Evolutionary conservation across 2,797 vertebrate genomes (phyloP).

Genomic region (Smutsia gigantea): DNA sequence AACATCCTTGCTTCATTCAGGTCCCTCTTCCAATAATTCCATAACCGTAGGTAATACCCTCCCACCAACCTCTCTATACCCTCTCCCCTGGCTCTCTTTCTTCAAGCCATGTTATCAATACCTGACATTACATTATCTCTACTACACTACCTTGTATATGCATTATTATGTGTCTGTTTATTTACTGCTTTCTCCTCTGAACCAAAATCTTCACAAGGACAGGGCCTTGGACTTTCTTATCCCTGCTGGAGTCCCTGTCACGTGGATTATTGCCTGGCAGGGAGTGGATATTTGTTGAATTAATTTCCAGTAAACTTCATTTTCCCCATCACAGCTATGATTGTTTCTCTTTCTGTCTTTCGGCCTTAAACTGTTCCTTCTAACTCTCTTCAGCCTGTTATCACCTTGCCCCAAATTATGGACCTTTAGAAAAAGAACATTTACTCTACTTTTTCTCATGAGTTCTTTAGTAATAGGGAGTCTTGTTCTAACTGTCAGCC

Average conservation of each 20-base stretch:
- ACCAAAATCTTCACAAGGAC: neutral
- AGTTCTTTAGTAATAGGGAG: neutral
- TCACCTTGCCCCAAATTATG: neutral
- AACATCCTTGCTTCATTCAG: neutral
- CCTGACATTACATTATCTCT: neutral
- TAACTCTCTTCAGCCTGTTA: neutral
- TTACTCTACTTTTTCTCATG: neutral
- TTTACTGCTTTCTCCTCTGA: neutral
- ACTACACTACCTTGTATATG: neutral
- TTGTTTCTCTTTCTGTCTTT: constrained; percentile 26
- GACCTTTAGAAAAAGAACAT: neutral
- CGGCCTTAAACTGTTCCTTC: neutral
- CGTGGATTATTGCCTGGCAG: neutral
- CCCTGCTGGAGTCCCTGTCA: neutral
- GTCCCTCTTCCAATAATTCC: neutral
- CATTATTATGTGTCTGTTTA: neutral
- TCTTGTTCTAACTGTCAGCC: neutral
- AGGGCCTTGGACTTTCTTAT: neutral
- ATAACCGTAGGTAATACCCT: neutral
- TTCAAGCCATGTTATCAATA: neutral
- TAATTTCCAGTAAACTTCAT: neutral
- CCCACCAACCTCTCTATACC: neutral
- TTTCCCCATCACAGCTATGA: neutral
- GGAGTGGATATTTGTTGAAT: neutral
- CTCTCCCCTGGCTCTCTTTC: neutral